Evolutionary conservation across 2,888 invertebrate genomes (phyloP).

Genomic region (Oxystoma pomonae): DNA sequence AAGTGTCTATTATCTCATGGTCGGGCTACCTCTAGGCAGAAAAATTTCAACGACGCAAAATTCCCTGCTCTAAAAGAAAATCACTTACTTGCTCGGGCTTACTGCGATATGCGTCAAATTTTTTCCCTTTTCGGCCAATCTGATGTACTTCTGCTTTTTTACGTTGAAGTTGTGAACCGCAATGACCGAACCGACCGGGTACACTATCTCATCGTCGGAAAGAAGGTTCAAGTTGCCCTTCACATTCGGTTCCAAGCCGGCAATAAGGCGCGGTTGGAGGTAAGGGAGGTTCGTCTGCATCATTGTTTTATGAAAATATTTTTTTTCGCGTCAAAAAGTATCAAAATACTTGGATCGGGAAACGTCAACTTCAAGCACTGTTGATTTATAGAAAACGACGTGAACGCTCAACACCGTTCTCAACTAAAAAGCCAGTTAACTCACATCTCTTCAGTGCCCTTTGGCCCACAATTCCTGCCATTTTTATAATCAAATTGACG

Average conservation of each 20-base stretch:
- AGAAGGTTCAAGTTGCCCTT: conserved; percentile 70
- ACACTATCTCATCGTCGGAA: conserved; percentile 70
- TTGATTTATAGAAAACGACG: too few relatives aligned
- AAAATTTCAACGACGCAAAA: too few relatives aligned
- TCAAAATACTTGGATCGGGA: too few relatives aligned
- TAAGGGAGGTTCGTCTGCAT: conserved; percentile 42
- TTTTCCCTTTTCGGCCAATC: conserved; percentile 62
- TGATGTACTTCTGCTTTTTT: conserved; percentile 69
- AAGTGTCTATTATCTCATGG: too few relatives aligned
- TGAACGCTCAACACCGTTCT: too few relatives aligned
- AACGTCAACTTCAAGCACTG: too few relatives aligned
- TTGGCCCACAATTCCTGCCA: too few relatives aligned
- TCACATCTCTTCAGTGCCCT: too few relatives aligned
- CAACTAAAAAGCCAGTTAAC: too few relatives aligned
- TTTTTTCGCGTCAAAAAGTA: neutral
- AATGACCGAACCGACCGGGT: conserved; percentile 74
- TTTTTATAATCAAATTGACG: too few relatives aligned
- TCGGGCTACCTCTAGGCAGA: too few relatives aligned
- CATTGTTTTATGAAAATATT: neutral
- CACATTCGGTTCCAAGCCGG: conserved; percentile 61
- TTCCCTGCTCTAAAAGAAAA: too few relatives aligned
- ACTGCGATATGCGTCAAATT: conserved; percentile 60
- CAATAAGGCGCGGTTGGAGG: conserved; percentile 58
- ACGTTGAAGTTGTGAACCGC: conserved; percentile 69
- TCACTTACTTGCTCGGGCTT: conserved; percentile 64